phyloP scores from a whole-genome alignment of 2,797 vertebrate species.

The Pachyuromys duprasi region DNA sequence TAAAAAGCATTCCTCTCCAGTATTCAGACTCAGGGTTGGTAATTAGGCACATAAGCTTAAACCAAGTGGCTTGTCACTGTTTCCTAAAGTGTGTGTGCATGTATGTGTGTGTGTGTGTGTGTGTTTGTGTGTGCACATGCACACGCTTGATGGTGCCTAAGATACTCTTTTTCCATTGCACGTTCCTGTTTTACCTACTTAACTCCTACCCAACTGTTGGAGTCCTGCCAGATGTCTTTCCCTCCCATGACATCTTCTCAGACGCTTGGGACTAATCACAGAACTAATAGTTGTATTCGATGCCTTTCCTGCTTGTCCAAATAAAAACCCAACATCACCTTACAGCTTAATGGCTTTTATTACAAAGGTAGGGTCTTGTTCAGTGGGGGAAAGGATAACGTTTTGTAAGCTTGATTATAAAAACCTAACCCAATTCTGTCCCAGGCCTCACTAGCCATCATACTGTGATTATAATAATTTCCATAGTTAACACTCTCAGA shows the following conservation, averaged over 20 bases:
- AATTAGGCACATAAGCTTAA: neutral
- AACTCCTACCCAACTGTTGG: neutral
- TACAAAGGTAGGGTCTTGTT: neutral
- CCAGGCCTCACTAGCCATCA: neutral
- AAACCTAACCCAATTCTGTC: neutral
- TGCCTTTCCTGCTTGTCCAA: conserved; percentile 13
- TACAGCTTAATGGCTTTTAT: neutral
- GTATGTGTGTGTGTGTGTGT: neutral
- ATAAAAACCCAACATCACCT: conserved; percentile 5
- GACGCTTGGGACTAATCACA: neutral
- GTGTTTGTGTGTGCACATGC: no score
- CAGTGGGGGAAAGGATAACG: neutral
- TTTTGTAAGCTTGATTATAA: neutral
- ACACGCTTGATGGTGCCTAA: neutral
- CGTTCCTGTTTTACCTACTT: neutral
- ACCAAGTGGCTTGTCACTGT: neutral
- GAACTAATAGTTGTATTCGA: neutral
- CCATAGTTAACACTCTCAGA: neutral
- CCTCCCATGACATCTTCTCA: neutral
- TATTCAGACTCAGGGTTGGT: neutral
- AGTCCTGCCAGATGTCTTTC: neutral
- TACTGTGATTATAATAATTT: neutral
- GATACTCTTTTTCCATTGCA: neutral
- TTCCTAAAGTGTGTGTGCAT: neutral
- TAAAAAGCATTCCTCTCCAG: neutral